Evolutionary conservation across 2,797 vertebrate species (phyloP), one percentile per base, ranked within the genome.

Genomic region (Anolis apletophallus): DNA sequence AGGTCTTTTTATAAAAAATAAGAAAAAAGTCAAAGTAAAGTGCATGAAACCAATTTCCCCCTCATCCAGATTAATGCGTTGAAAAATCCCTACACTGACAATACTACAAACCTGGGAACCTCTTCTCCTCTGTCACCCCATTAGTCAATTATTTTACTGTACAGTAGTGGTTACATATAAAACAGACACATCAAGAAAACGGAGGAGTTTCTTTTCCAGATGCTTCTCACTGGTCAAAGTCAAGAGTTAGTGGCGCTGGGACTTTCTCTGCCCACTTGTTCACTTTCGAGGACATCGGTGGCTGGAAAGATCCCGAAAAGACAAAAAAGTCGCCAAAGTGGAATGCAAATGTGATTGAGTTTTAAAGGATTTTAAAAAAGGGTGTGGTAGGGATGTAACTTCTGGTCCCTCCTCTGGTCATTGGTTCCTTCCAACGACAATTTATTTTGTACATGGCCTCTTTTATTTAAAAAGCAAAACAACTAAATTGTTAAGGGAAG

Each of bases 1-100:
- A 94, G 90, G 92, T 91, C 89, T 92, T 93, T 91, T 87, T 93
- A 92, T 95, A 89, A 95, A 96, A 94, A 95, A 93, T 73, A 84
- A 83, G 69, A 93, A 93, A n/a, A 40, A 95, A 96, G 93, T 93
- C 93, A 95, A 97, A 95, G 94, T 96, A 97, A 97, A 97, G 97
- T 97, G 97, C 96, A 96, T 93, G 93, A 93, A 95, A 95, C 85
- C 89, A 85, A 87, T 92, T 92, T 85, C 86, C 72, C 32, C 5
- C 69, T 87, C 74, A 34, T 23, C 92, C 92, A 85, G 94, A 93
- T 91, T 90, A 86, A 9, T 79, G 79, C 4, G 69, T 92, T 94
- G 87, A 91, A 90, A 91, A 93, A 93, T 94, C 85, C 87, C 91
- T 91, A 92, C 55, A 82, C 0, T 72, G 85, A 78, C 32, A 3